Evolutionary conservation across 2,888 invertebrate genomes (phyloP), one percentile per base, ranked within the genome.

Genomic region (Trissonchulus sp.): DNA sequence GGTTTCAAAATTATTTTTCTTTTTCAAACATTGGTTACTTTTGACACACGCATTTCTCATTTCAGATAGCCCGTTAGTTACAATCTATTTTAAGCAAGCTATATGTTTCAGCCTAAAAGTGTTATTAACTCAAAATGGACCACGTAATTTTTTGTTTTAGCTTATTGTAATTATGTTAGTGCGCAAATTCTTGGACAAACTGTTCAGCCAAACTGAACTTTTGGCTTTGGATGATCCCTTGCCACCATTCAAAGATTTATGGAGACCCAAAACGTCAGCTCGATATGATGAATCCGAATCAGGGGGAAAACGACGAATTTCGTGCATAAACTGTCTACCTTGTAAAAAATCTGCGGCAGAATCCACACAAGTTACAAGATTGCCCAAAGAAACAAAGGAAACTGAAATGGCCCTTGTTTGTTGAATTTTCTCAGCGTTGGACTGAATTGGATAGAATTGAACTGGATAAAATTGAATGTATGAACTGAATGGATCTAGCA

Each of bases 161-260:
- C 72, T 75, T 1, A 3, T 75, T 23, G 72, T 75, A 2, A 73
- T 75, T 72, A 60, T 75, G 30, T n/a, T 75, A 23, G 73, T 75
- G 2, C 71, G 75, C 1, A 75, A 75, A 48, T 2, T 75, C 23
- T 33, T 72, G n/a, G 75, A 75, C 2, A 30, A 48, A 38, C 31
- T 75, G 18, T 75, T 75, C 72, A 73, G 72, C n/a, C 71, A 72
- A 28, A 72, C 72, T 30, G 75, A 75, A 73, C 62, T 75, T 28
- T 8, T 38, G 8, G 75, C 75, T 2, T 35, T 75, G 28, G 75
- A 75, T 34, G 75, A 75, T 73, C 72, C 72, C 3, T 62, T 75
- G 23, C 75, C 75, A 18, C 2, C 37, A 23, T 75, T 73, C 37
- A 15, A 48, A 2, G 75, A 68, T 31, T 18, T 75, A 38, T 73